Base-by-base conservation (phyloP, 2,888 invertebrate species). In the Hydroisotoma schaefferi region DNA sequence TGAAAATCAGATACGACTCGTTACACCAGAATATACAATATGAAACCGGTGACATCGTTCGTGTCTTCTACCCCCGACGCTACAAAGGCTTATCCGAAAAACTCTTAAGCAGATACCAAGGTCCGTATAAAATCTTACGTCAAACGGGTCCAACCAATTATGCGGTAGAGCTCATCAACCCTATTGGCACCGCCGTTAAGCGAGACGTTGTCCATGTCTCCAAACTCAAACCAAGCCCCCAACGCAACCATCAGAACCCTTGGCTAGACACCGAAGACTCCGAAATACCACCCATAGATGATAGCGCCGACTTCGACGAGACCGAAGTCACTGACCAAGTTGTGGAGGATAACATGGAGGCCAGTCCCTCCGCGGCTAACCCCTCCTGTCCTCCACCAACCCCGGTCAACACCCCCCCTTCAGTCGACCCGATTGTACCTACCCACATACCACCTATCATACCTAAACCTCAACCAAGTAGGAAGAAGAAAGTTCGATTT, bases 21-120 rank as follows among this genome's bases (percentile, higher is more conserved):
- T 22, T 18, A 6, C 63, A 59, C 22, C 5, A 27, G 3, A 28
- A 53, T 22, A 33, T 33, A 1, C 1, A 23, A 0, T 63, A 43
- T 23, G 3, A 56, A 18, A 22, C 27, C 8, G 59, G 63, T 8
- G 63, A 63, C 18, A 38, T 57, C 1, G 59, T 63, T 0, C 28
- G 59, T 4, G 43, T 63, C 2, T 53, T 52, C 38, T 37, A 38
- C 2, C 63, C 59, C 1, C 53, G 29, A n/a, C 23, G 63, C 1
- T 48, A 28, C 2, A 27, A 47, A 2, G 56, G 59, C 0, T 20
- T 55, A 2, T 48, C 43, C 20, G 56, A 59, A 12, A 63, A 63
- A 23, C 15, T 63, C n/a, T 55, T 59, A 10, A 26, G 27, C 6
- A 5, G 47, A 0, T 53, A 49, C 26, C 26, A n/a, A 18, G 63